A percentile compares a stretch with the other conserved stretches of the same genome.
Evolutionary conservation across 2,113 vertebrate species (phyloP).

Genomic region (Carassius gibelio): DNA sequence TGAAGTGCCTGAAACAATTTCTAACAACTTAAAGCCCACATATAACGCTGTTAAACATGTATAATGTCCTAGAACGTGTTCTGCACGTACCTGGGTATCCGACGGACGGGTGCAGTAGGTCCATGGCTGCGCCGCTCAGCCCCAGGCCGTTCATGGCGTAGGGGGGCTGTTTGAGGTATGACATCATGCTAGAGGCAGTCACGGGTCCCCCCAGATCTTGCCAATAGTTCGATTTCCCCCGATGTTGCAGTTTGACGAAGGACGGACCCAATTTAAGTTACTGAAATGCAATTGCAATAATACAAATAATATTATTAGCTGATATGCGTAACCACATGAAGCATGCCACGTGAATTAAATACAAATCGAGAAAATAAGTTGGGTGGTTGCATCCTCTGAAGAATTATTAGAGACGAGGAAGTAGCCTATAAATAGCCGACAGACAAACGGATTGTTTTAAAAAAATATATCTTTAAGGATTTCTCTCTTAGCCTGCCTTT

Average conservation of each 20-base stretch:
- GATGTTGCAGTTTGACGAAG: slow-evolving; percentile 78
- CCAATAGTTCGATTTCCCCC: slow-evolving; percentile 76
- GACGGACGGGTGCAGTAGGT: slow-evolving; percentile 95
- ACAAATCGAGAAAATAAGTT: too few species aligned
- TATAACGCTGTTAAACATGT: too few species aligned
- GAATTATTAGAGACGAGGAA: background rate
- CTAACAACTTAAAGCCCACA: too few species aligned
- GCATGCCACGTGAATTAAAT: background rate
- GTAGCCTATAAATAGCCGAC: background rate
- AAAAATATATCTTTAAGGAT: background rate
- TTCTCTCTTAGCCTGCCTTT: background rate
- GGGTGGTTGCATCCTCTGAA: background rate
- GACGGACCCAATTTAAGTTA: slow-evolving; percentile 58
- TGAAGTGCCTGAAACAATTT: background rate
- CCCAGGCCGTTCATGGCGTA: slow-evolving; percentile 97
- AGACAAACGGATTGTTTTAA: background rate
- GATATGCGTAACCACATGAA: background rate
- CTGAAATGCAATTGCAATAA: slow-evolving; percentile 44
- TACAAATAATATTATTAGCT: background rate
- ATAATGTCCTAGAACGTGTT: too few species aligned
- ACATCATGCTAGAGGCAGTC: slow-evolving; percentile 99
- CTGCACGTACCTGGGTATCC: slow-evolving; percentile 86
- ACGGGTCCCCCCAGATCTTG: slow-evolving; percentile 79
- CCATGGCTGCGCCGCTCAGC: slow-evolving; percentile 94
- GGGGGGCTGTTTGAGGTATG: slow-evolving; percentile 99